Percentiles rank a stretch among this genome's conserved stretches.
These are phyloP conservation scores for Chrosomus eos DNA, from an alignment of 2,797 vertebrate genomes.

Conservation along the genomic window DNA sequence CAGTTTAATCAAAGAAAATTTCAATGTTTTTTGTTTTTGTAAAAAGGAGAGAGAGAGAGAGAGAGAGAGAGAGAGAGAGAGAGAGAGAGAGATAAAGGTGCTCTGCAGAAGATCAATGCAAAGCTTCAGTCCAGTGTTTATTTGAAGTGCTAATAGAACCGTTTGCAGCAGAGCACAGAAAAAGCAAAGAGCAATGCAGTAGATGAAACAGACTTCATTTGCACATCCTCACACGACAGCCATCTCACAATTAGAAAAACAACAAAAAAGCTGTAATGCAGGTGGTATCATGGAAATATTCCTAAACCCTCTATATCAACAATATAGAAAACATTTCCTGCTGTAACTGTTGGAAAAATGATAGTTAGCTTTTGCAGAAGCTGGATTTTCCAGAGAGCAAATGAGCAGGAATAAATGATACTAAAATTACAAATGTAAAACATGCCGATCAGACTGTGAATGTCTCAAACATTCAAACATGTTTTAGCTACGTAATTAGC, in stretches of 20 bases:
- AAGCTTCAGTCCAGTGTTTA: conserved; percentile 29
- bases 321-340: conserved; percentile 2
- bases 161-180: conserved; percentile 8
- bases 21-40: not conserved
- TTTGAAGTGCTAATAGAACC: conserved; percentile 47
- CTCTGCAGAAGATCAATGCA: conserved; percentile 32
- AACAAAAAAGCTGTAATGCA: not conserved
- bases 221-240: not conserved
- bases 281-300: not conserved
- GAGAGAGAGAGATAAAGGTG: not conserved
- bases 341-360: not conserved
- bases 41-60: not conserved
- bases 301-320: not conserved
- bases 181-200: conserved; percentile 20
- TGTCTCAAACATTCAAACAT: not conserved
- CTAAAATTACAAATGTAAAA: not conserved
- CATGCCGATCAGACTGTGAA: not conserved
- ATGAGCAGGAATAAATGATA: not conserved
- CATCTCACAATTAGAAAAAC: not conserved
- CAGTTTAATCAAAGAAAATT: not conserved
- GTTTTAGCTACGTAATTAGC: not conserved
- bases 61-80: not conserved
- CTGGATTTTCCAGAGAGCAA: not conserved
- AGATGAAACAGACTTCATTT: not conserved
- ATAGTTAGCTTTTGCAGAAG: not conserved